Evolutionary conservation across 2,888 invertebrate genomes (phyloP).

Genomic region (Nemapogon koenigi): DNA sequence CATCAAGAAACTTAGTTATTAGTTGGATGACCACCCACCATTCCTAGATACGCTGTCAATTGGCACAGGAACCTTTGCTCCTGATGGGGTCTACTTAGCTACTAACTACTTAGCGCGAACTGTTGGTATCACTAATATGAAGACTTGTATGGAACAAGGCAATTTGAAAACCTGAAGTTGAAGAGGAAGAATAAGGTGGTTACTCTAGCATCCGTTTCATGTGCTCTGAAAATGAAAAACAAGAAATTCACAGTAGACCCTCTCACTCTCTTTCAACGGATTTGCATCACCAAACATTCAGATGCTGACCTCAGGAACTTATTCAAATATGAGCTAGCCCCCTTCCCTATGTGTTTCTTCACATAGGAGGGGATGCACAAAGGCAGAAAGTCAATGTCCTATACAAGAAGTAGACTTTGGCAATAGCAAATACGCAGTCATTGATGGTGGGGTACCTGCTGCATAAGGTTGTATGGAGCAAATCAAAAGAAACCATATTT

Average conservation of each 20-base stretch:
- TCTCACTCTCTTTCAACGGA: not conserved
- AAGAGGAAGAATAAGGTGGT: constrained; percentile 21
- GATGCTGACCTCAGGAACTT: not conserved
- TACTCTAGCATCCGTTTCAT: constrained; percentile 20
- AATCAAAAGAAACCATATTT: constrained; percentile 2
- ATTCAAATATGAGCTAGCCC: constrained; percentile 2
- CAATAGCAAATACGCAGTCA: constrained; percentile 12
- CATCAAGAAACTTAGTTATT: constrained; percentile 19
- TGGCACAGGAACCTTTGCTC: no score
- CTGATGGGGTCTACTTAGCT: no score
- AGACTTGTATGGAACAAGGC: no score
- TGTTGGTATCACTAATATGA: no score
- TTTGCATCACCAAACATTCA: not conserved
- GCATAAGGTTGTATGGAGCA: constrained; percentile 5
- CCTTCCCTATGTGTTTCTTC: constrained; percentile 7
- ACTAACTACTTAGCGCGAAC: no score
- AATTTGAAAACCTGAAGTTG: not conserved
- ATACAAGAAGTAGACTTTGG: constrained; percentile 12
- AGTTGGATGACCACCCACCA: constrained; percentile 23
- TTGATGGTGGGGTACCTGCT: constrained; percentile 12
- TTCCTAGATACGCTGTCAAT: no score
- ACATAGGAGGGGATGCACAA: constrained; percentile 29
- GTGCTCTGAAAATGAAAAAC: constrained; percentile 21
- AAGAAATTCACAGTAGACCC: not conserved
- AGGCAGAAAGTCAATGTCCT: constrained; percentile 34